These are phyloP conservation scores for Dendrophyllia cribrosa DNA, from an alignment of 64 coral and sea anemone genomes.

Conservation along the genomic window DNA sequence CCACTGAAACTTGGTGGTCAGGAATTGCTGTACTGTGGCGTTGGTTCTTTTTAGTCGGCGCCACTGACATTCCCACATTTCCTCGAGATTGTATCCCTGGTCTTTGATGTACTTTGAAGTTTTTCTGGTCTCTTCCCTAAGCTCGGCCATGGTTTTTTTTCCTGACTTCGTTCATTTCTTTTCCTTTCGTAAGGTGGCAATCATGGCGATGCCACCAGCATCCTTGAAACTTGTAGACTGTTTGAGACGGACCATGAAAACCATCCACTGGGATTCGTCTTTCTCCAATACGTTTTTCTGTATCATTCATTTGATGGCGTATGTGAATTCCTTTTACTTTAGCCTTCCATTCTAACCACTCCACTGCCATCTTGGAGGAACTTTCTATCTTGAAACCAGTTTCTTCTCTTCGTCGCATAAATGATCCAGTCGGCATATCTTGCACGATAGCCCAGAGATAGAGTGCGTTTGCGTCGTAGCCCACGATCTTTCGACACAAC, in stretches of 20 bases:
- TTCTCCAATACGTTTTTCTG: slow-evolving; percentile 12
- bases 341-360: slow-evolving; percentile 38
- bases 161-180: background rate
- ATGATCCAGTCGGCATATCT: slow-evolving; percentile 9
- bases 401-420: background rate
- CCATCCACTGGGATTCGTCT: slow-evolving; percentile 22
- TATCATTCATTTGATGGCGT: slow-evolving; percentile 32
- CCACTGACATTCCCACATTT: slow-evolving; percentile 1
- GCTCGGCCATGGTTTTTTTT: slow-evolving; percentile 41
- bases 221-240: too few species aligned
- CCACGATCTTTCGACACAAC: slow-evolving; percentile 39
- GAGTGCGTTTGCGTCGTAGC: slow-evolving; percentile 47
- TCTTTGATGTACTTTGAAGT: slow-evolving; percentile 47
- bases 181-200: too few species aligned
- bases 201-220: too few species aligned
- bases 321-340: slow-evolving; percentile 18
- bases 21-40: slow-evolving; percentile 3
- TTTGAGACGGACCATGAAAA: background rate
- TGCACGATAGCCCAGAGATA: slow-evolving; percentile 52
- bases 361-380: slow-evolving; percentile 2
- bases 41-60: too few species aligned
- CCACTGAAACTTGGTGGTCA: background rate
- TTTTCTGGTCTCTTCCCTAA: slow-evolving; percentile 16
- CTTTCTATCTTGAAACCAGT: slow-evolving; percentile 8
- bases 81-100: slow-evolving; percentile 5